A percentile compares a stretch with the other conserved stretches of the same genome.
Conservation (phyloP, 1,140 invertebrate species). For the Drosophila tristis region DNA sequence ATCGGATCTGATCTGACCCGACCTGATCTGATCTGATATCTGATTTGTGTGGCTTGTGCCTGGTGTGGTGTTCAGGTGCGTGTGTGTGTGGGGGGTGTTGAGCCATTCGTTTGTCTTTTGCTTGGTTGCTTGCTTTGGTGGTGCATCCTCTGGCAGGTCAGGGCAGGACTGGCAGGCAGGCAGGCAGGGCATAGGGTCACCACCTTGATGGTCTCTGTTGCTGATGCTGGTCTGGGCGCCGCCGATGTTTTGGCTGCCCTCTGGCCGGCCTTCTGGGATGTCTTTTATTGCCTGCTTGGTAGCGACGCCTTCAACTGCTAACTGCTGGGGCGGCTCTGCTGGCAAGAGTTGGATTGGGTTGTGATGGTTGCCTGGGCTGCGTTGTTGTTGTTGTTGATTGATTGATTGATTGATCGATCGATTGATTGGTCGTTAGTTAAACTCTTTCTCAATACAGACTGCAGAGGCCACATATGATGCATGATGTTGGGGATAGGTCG, state of each 20-base stretch:
- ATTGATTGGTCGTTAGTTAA: slow-evolving; percentile 7
- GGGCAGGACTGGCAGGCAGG: too few relatives aligned
- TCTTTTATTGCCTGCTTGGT: slow-evolving; percentile 45
- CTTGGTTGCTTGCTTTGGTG: slow-evolving; percentile 27
- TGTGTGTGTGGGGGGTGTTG: too few relatives aligned
- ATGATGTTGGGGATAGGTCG: slow-evolving; percentile 81
- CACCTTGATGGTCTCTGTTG: slow-evolving; percentile 35
- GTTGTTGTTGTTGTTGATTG: too few relatives aligned
- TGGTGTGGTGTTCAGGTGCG: too few relatives aligned
- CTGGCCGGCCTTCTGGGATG: slow-evolving; percentile 20
- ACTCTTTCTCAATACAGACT: slow-evolving; percentile 75
- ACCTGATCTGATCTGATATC: too few relatives aligned
- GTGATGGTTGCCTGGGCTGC: slow-evolving; percentile 17
- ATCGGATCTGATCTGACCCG: too few relatives aligned
- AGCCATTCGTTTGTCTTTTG: slow-evolving; percentile 1
- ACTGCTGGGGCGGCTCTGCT: too few relatives aligned
- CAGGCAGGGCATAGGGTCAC: slow-evolving; percentile 5
- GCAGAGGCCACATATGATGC: slow-evolving; percentile 83
- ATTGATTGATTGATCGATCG: too few relatives aligned
- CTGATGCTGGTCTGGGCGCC: slow-evolving; percentile 38
- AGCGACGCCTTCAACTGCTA: slow-evolving; percentile 62
- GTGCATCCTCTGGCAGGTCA: slow-evolving; percentile 34
- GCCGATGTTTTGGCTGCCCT: slow-evolving; percentile 28
- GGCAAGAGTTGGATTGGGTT: not conserved
- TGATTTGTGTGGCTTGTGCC: too few relatives aligned